These are phyloP conservation scores for Ceuthmochares aereus DNA, from an alignment of 2,113 vertebrate genomes.

Conservation along the genomic window DNA sequence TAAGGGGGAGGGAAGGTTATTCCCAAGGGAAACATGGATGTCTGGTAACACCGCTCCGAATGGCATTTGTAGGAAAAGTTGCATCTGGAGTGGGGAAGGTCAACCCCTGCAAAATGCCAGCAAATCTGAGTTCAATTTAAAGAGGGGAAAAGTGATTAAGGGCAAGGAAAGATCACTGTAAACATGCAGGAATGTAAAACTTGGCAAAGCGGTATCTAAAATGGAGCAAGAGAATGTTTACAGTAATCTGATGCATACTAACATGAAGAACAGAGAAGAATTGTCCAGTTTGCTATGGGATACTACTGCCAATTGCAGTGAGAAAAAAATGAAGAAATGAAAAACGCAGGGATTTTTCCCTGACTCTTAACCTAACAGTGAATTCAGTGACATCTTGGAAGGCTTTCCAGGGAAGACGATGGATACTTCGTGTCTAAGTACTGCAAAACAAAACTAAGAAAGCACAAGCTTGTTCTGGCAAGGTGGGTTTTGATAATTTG, in stretches of 20 bases:
- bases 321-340: background rate
- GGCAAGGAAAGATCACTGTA: slow-evolving; percentile 52
- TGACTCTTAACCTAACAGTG: background rate
- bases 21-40: slow-evolving; percentile 61
- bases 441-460: background rate
- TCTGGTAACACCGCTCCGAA: slow-evolving; percentile 40
- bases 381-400: background rate
- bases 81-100: slow-evolving; percentile 24
- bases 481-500: background rate
- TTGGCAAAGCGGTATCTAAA: slow-evolving; percentile 53
- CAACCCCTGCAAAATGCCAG: slow-evolving; percentile 44
- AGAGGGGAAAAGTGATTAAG: slow-evolving; percentile 46
- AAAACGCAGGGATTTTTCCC: background rate
- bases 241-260: slow-evolving; percentile 44
- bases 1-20: background rate
- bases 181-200: slow-evolving; percentile 65
- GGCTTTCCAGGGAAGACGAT: slow-evolving; percentile 2
- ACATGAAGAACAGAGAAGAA: slow-evolving; percentile 32
- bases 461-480: background rate
- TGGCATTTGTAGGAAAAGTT: slow-evolving; percentile 53
- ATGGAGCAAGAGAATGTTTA: slow-evolving; percentile 47
- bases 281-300: background rate
- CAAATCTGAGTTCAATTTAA: slow-evolving; percentile 58
- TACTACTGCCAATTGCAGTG: background rate
- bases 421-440: background rate